Percentiles rank a stretch among this genome's conserved stretches.
Conservation (phyloP, 35 echinoderm and acorn worm species). For the Ptychodera flava region DNA sequence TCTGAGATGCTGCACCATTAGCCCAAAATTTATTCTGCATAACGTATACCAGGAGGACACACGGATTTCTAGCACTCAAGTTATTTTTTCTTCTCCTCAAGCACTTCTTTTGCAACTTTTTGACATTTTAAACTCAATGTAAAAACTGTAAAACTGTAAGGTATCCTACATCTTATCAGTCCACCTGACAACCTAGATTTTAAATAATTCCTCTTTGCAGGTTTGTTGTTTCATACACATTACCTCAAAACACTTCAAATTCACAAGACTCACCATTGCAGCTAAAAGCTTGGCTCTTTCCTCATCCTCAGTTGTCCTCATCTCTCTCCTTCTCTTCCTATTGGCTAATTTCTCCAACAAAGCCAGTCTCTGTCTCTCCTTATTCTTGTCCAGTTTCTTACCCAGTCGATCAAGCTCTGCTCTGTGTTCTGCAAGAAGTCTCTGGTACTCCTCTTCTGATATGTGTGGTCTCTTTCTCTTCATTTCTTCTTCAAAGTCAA, state of each 20-base stretch:
- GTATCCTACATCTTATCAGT: background rate
- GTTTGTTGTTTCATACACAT: constrained; percentile 23
- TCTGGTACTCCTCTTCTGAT: constrained; percentile 62
- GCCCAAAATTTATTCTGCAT: too few relatives aligned
- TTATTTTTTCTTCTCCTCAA: too few relatives aligned
- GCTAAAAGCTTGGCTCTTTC: background rate
- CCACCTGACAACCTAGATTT: background rate
- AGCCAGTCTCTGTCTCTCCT: constrained; percentile 36
- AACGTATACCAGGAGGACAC: too few relatives aligned
- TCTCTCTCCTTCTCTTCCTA: constrained; percentile 21
- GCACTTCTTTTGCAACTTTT: too few relatives aligned
- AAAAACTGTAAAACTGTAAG: too few relatives aligned
- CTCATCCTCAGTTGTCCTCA: constrained; percentile 19
- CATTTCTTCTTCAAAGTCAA: constrained; percentile 44
- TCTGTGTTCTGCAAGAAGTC: constrained; percentile 49
- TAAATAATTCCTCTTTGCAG: background rate
- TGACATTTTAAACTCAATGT: too few relatives aligned
- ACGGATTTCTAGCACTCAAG: too few relatives aligned
- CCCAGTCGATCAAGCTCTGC: constrained; percentile 39
- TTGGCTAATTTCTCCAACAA: constrained; percentile 54
- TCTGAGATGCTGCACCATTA: too few relatives aligned
- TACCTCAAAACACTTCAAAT: background rate
- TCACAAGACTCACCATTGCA: background rate
- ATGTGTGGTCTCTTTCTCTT: constrained; percentile 46
- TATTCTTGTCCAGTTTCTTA: constrained; percentile 28